phyloP scores from a whole-genome alignment of 2,888 invertebrate genomes.

The Scrobipalpa costella region DNA sequence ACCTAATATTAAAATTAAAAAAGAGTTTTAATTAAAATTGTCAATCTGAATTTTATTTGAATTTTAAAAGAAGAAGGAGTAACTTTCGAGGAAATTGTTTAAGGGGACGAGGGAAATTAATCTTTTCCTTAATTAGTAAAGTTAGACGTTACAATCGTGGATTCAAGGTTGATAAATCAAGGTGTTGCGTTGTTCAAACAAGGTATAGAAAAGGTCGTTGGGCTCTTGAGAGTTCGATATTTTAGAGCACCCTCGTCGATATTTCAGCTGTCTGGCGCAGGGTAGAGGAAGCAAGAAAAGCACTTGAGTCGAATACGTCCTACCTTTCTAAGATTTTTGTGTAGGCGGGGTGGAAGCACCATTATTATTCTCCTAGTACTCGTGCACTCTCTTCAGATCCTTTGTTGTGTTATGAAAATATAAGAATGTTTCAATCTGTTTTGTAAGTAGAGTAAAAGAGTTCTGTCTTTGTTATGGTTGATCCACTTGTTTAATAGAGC shows the following conservation, averaged over 20 bases:
- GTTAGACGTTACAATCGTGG: slow-evolving; percentile 63
- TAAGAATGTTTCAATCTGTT: not conserved
- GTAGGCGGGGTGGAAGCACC: not conserved
- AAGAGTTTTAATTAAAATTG: slow-evolving; percentile 37
- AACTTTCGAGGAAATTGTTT: slow-evolving; percentile 73
- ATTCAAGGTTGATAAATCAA: slow-evolving; percentile 77
- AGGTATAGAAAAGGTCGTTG: slow-evolving; percentile 52
- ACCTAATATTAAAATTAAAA: slow-evolving; percentile 31
- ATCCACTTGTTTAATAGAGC: too few relatives aligned
- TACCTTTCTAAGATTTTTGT: slow-evolving; percentile 19
- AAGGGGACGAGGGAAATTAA: slow-evolving; percentile 74
- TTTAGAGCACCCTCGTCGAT: slow-evolving; percentile 55
- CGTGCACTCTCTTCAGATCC: not conserved
- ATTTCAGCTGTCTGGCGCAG: slow-evolving; percentile 48
- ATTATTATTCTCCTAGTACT: slow-evolving; percentile 8
- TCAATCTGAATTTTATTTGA: slow-evolving; percentile 47
- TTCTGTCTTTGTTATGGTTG: too few relatives aligned
- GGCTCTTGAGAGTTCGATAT: slow-evolving; percentile 59
- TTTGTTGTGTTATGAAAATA: not conserved
- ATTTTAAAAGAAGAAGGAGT: slow-evolving; percentile 54
- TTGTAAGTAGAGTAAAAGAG: too few relatives aligned
- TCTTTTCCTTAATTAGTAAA: slow-evolving; percentile 79
- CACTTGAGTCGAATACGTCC: slow-evolving; percentile 16
- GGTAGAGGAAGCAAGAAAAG: slow-evolving; percentile 22
- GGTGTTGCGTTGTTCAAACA: slow-evolving; percentile 65